Base-by-base conservation (phyloP, 2,797 vertebrate species). In the Coilia nasus region DNA sequence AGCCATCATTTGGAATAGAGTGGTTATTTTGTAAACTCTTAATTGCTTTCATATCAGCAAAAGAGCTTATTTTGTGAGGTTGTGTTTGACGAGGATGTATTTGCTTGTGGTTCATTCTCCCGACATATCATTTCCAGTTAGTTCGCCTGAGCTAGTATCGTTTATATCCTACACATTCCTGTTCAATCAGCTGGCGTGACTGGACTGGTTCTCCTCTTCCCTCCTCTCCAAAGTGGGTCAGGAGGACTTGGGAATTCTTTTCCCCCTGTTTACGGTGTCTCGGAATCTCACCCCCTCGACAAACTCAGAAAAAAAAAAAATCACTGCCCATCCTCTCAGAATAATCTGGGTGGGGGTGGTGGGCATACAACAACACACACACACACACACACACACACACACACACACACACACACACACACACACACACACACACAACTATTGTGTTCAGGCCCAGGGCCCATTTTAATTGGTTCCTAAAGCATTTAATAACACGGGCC, bases 381-480 rank as follows among this genome's bases (percentile, higher is more conserved):
- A 87, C 87, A 87, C 86, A 86, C 60, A 59, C 59, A 75, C 80
- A 17, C 46, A 28, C 56, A 47, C 46, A 47, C 10, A 10, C 46
- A 47, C 46, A n/a, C n/a, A n/a, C n/a, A n/a, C n/a, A n/a, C 81
- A 12, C 1, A 80, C 78, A 17, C 2, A 44, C 71, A 88, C 85
- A 87, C 87, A 87, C 86, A 86, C 60, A 59, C 59, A 25, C 56
- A 2, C 14, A 12, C 50, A 54, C 50, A 1, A 14, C 50, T n/a
- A 81, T 84, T 84, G 85, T 91, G 89, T 85, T 82, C 31, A 83
- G 47, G 56, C 46, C 83, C 85, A 60, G 44, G 50, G 83, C 82
- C 84, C 83, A 80, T 88, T 87, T 89, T 50, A 84, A 86, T 85
- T 88, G 81, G 41, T 88, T 89, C 64, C 60, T 82, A 67, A 88